Evolutionary conservation across 1,140 invertebrate species (phyloP), one percentile per base, ranked within the genome.

Genomic region (Bradysia coprophila): DNA sequence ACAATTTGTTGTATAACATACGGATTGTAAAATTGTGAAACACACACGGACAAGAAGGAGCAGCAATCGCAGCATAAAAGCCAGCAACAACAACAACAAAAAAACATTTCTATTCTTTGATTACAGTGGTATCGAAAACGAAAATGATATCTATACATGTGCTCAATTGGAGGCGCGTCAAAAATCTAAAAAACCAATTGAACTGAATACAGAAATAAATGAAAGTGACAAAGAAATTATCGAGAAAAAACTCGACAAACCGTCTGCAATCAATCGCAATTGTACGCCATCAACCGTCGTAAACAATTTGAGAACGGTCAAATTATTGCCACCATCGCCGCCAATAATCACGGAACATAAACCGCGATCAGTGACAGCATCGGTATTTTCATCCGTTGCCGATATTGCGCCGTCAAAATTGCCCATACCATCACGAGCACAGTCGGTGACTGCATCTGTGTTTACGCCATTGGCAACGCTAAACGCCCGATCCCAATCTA

Each of bases 91-190:
- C 24, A 28, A 28, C 6, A 28, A 13, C 6, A 28, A 28, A 28
- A 28, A 28, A 28, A 8, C 24, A 13, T 6, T 28, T 28, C 13
- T 28, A 8, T 8, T 28, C 6, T 15, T 11, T n/a, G 10, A 51
- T 76, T 76, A 47, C 73, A 91, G 87, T 75, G 83, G 76, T 56
- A 72, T 90, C 62, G 84, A 90, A 71, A 75, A 78, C 64, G 71
- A 79, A 66, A 69, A 86, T 73, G 78, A 87, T 62, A 76, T 92
- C 53, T 79, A 87, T 61, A 86, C 84, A 52, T 68, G 72, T 60
- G 73, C 73, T 59, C 82, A 88, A 67, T 54, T 58, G 49, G 54
- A 56, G 50, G 53, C 57, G 56, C 55, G 51, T 51, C 51, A 60
- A 48, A 45, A 53, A 44, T 37, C 37, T 45, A 19, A 42, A 23